These are phyloP conservation scores for Heteromurus nitidus DNA, from an alignment of 2,888 invertebrate genomes.

Conservation along the genomic window DNA sequence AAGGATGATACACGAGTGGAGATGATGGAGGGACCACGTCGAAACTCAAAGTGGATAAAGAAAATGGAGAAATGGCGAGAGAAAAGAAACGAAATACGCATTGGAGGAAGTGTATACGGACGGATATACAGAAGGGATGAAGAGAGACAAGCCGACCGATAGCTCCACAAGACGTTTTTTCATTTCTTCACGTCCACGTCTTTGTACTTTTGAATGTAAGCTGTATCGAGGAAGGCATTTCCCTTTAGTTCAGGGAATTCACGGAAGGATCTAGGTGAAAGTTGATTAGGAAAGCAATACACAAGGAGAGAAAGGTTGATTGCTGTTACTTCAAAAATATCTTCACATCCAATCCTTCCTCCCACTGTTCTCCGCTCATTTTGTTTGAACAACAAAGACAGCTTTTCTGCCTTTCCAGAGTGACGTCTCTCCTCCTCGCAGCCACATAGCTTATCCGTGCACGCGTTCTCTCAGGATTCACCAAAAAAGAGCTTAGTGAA, in stretches of 20 bases:
- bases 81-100: not conserved
- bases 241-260: slow-evolving; percentile 17
- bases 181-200: not conserved
- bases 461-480: too few relatives aligned
- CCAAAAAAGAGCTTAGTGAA: too few relatives aligned
- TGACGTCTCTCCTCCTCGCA: too few relatives aligned
- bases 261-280: slow-evolving; percentile 36
- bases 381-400: not conserved
- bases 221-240: slow-evolving; percentile 8
- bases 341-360: not conserved
- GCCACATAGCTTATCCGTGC: too few relatives aligned
- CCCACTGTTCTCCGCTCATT: not conserved
- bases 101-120: not conserved
- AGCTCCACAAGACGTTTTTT: slow-evolving; percentile 16
- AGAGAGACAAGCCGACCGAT: slow-evolving; percentile 43
- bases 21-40: not conserved
- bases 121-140: not conserved
- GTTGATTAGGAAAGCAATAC: slow-evolving; percentile 54
- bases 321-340: slow-evolving; percentile 21
- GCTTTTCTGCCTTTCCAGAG: not conserved
- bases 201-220: not conserved
- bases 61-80: not conserved
- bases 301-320: slow-evolving; percentile 29
- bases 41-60: not conserved
- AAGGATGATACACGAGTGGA: not conserved